Evolutionary conservation across 2,113 vertebrate genomes (phyloP).

Genomic region (Barbus barbus): DNA sequence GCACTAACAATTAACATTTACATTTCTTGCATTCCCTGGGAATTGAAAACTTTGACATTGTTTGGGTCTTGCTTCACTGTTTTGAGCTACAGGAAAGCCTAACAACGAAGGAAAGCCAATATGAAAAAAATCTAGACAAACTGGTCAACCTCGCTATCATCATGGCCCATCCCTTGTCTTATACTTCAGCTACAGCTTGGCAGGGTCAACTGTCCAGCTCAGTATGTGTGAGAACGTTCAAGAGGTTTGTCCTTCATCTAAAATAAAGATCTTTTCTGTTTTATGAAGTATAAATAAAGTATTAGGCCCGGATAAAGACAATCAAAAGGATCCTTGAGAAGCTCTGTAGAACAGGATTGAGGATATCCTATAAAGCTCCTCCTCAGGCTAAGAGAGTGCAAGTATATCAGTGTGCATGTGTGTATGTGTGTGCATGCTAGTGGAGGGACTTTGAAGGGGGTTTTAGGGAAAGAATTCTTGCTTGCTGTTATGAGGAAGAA

Average conservation of each 20-base stretch:
- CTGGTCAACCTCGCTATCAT: neutral
- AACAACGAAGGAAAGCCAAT: neutral
- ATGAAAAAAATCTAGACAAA: neutral
- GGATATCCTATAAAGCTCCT: slow-evolving; percentile 1
- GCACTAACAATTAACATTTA: neutral
- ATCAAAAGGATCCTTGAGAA: slow-evolving; percentile 7
- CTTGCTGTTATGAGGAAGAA: slow-evolving; percentile 75
- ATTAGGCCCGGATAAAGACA: neutral
- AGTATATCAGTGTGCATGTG: neutral
- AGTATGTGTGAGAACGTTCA: neutral
- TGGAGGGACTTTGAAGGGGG: slow-evolving; percentile 19
- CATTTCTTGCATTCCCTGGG: neutral
- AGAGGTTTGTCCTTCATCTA: neutral
- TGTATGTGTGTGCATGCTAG: neutral
- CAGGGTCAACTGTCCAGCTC: neutral
- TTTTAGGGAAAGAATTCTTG: slow-evolving; percentile 63
- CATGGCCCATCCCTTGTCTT: neutral
- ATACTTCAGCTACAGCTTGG: neutral
- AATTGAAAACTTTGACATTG: no score
- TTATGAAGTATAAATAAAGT: neutral
- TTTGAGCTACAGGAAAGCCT: no score
- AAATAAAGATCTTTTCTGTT: no score
- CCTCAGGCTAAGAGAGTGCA: neutral
- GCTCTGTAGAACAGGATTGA: slow-evolving; percentile 19
- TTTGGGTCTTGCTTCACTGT: no score